Evolutionary conservation across 2,888 invertebrate species (phyloP).

Genomic region (Stenichneumon culpator): DNA sequence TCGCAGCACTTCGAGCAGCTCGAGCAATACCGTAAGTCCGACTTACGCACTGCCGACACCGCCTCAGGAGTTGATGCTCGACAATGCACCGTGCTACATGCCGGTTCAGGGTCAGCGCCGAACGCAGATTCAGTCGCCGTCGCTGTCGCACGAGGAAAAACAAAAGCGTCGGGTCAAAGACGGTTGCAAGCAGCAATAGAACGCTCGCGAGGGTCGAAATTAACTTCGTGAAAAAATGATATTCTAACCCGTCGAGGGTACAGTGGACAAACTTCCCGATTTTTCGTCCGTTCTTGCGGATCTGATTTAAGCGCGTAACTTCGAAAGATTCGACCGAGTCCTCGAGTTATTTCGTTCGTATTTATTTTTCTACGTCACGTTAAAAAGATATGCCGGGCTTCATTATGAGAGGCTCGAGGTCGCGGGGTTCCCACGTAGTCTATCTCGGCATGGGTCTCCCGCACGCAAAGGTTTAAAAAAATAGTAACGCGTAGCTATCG

Average conservation of each 20-base stretch:
- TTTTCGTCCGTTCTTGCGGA: background rate
- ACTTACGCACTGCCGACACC: constrained; percentile 82
- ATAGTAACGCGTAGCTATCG: background rate
- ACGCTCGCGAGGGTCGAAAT: background rate
- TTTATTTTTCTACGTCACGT: background rate
- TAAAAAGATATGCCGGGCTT: background rate
- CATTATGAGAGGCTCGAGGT: background rate
- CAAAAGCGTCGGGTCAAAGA: constrained; percentile 88
- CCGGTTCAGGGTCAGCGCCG: constrained; percentile 92
- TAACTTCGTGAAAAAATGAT: background rate
- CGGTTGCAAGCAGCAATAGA: constrained; percentile 88
- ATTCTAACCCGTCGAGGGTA: background rate
- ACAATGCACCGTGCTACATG: constrained; percentile 90
- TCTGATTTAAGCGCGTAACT: background rate
- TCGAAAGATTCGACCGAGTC: background rate
- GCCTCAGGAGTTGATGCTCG: constrained; percentile 81
- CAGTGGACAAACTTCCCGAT: background rate
- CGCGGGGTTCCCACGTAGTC: constrained; percentile 1
- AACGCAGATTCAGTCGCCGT: constrained; percentile 83
- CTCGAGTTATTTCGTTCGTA: background rate
- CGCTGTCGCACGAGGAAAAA: constrained; percentile 88
- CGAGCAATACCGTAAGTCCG: constrained; percentile 82
- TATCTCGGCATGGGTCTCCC: background rate
- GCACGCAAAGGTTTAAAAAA: background rate
- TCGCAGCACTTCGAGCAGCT: constrained; percentile 78